These are phyloP conservation scores for Epinephelus fuscoguttatus DNA, from an alignment of 2,113 vertebrate genomes.

Conservation along the genomic window DNA sequence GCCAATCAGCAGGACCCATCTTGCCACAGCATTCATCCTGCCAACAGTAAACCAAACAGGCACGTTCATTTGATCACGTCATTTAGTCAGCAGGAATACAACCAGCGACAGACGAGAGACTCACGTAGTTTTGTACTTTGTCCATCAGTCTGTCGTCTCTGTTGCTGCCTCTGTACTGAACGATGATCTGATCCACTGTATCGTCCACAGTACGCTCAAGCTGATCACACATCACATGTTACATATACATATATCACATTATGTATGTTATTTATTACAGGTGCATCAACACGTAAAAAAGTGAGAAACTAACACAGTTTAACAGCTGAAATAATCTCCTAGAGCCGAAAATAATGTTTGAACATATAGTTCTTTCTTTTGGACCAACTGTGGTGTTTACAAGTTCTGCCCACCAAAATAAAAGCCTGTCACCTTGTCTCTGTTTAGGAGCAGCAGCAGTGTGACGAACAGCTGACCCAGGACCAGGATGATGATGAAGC, in stretches of 20 bases:
- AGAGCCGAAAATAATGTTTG: too few species aligned
- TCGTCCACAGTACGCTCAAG: conserved; percentile 31
- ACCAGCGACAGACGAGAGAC: conserved; percentile 11
- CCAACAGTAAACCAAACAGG: background rate
- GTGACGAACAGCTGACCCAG: conserved; percentile 76
- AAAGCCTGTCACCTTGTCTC: conserved; percentile 46
- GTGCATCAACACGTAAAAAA: too few species aligned
- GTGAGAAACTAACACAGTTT: too few species aligned
- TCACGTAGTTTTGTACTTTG: conserved; percentile 69
- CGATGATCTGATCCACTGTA: conserved; percentile 52
- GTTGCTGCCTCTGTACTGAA: conserved; percentile 20
- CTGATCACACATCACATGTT: conserved; percentile 49
- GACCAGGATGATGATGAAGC: conserved; percentile 65
- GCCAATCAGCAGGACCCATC: conserved; percentile 68
- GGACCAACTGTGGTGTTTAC: background rate
- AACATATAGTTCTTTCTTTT: too few species aligned
- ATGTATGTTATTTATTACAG: background rate
- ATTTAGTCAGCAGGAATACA: background rate
- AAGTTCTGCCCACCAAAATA: background rate
- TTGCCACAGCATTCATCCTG: conserved; percentile 79
- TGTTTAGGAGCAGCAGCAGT: conserved; percentile 64
- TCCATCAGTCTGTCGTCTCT: conserved; percentile 65
- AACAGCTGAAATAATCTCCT: too few species aligned
- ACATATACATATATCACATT: too few species aligned
- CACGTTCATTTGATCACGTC: too few species aligned